These are phyloP conservation scores for Venusia cambrica DNA, from an alignment of 2,888 invertebrate genomes.

Conservation along the genomic window DNA sequence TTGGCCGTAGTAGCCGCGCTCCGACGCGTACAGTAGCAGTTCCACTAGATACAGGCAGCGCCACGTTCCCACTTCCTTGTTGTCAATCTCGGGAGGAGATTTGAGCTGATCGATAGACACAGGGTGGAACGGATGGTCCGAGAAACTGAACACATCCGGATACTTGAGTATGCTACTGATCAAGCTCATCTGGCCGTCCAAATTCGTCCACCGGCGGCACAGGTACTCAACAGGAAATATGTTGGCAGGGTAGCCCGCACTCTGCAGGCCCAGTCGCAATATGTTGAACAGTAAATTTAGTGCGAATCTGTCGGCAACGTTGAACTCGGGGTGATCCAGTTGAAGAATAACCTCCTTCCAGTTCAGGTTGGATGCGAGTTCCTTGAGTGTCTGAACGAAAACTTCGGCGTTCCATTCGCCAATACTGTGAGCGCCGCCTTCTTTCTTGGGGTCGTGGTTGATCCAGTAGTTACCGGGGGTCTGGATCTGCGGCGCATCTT, in stretches of 20 bases:
- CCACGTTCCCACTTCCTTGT: slow-evolving; percentile 96
- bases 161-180: slow-evolving; percentile 93
- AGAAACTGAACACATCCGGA: slow-evolving; percentile 96
- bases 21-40: slow-evolving; percentile 91
- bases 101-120: slow-evolving; percentile 95
- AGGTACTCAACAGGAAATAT: slow-evolving; percentile 93
- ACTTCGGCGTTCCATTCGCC: slow-evolving; percentile 96
- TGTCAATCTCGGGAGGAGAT: slow-evolving; percentile 96
- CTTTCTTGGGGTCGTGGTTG: slow-evolving; percentile 77
- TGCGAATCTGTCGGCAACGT: slow-evolving; percentile 92
- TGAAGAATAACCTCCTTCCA: slow-evolving; percentile 97
- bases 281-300: slow-evolving; percentile 91
- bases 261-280: slow-evolving; percentile 89
- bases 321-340: slow-evolving; percentile 94
- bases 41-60: slow-evolving; percentile 95
- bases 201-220: slow-evolving; percentile 95
- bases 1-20: slow-evolving; percentile 90
- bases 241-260: slow-evolving; percentile 85
- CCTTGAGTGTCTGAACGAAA: slow-evolving; percentile 95
- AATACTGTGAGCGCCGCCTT: slow-evolving; percentile 64
- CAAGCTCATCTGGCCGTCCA: slow-evolving; percentile 95
- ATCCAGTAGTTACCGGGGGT: slow-evolving; percentile 85
- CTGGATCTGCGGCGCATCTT: slow-evolving; percentile 85
- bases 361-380: slow-evolving; percentile 90
- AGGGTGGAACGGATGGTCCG: slow-evolving; percentile 93